Base-by-base conservation (phyloP, 2,888 invertebrate genomes). In the Eupithecia exiguata region DNA sequence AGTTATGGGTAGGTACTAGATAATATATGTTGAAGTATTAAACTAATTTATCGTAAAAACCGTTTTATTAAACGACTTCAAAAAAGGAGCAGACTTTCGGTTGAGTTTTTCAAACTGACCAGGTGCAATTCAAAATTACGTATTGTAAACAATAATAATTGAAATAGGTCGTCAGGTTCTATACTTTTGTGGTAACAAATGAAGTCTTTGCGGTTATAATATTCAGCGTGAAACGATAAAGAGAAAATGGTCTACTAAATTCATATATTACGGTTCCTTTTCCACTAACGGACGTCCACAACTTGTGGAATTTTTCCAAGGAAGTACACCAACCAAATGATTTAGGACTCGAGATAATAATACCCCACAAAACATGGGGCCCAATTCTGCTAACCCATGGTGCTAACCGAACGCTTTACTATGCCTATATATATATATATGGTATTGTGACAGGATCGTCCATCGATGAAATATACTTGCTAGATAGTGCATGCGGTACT, bases 291-390 rank as follows among this genome's bases (percentile, higher is more conserved):
- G 77, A 77, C 78, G 71, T 63, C 71, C 65, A 75, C 77, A 75
- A 79, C 65, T 79, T 79, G 77, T 74, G 79, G 75, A 76, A 81
- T 80, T 82, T 81, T 79, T 78, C 78, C 79, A 77, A 75, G 71
- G 74, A 79, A 74, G 71, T 74, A 71, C 63, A 72, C 71, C 69
- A 72, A 72, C 71, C 74, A 68, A 80, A 80, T 83, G 80, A 81
- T 84, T 83, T 80, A 83, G 79, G 68, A 70, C 73, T 74, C 74
- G 69, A 84, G 81, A 84, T 81, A 83, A 77, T 80, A 80, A 67
- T 73, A 61, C 74, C 74, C 68, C 66, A 77, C 76, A 76, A 81
- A 83, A 80, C 76, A 80, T 81, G 82, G 1, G 2, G 38, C 38
- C 38, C 6, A 38, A 38, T 38, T 38, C 38, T 38, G 7, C 5